Evolutionary conservation across 2,888 invertebrate genomes (phyloP), one percentile per base, ranked within the genome.

Genomic region (Lasioglossum zephyrum): DNA sequence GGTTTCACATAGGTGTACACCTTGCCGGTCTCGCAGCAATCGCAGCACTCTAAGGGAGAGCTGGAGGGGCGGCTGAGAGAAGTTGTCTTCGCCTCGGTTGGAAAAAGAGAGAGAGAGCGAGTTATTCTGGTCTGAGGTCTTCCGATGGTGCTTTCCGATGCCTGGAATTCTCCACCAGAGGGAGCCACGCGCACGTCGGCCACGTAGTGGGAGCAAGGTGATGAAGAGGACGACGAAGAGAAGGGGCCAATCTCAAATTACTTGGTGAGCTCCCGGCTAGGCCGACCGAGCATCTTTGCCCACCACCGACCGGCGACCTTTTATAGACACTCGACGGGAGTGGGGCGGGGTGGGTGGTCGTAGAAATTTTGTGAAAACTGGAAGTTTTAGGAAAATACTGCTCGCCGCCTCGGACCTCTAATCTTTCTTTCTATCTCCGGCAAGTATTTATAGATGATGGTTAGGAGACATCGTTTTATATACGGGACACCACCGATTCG

Each of bases 171-270:
- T 93, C 92, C 92, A 91, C 92, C 89, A 94, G 93, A 90, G 92
- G 84, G 93, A 93, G 93, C 93, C 90, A 93, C 93, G 73, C 41
- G 82, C 39, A 53, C 47, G 31, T 26, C n/a, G 18, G 26, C 60
- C 39, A 41, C 39, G 36, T 53, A 73, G 75, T 80, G 73, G 72
- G 80, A 87, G 83, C 86, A 81, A 87, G 86, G 84, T 75, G 90
- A 90, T 85, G 87, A 89, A 83, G 89, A 89, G 89, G 91, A 90
- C 87, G 88, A 86, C 80, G 90, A 87, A 90, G 88, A 92, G 93
- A 92, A 92, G 93, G 92, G 92, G 93, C 93, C 92, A 95, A 95
- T 95, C 95, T 95, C 95, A 95, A 95, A 95, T 95, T 95, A 95
- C 95, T 94, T 92, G 91, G 92, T 91, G 92, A 93, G 94, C 92